Conservation (phyloP, 2,888 invertebrate species). For the Pheosia tremula region DNA sequence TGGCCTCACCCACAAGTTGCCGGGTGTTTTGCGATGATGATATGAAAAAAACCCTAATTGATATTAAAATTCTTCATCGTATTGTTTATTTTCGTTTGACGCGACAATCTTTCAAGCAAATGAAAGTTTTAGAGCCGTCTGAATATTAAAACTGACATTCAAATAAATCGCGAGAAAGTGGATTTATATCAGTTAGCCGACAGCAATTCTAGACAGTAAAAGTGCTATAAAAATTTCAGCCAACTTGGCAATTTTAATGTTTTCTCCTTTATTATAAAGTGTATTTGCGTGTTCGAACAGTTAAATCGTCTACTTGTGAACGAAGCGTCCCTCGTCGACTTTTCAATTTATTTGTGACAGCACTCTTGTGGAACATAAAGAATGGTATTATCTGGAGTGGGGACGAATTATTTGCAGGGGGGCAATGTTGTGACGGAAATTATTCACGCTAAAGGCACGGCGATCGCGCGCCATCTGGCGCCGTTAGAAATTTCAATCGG, state of each 20-base stretch:
- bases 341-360: constrained; percentile 60
- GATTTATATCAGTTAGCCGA: constrained; percentile 6
- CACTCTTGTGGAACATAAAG: constrained; percentile 49
- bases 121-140: not conserved
- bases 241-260: constrained; percentile 21
- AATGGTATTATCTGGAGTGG: constrained; percentile 51
- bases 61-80: not conserved
- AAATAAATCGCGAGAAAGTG: constrained; percentile 4
- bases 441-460: constrained; percentile 56
- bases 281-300: constrained; percentile 46
- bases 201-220: constrained; percentile 7
- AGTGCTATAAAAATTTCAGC: constrained; percentile 13
- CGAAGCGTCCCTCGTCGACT: constrained; percentile 35
- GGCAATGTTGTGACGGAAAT: constrained; percentile 63
- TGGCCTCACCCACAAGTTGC: too few species aligned
- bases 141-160: constrained; percentile 6
- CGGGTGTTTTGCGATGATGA: too few species aligned
- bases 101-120: not conserved
- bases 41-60: too few species aligned
- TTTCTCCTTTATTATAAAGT: constrained; percentile 36
- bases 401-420: constrained; percentile 43
- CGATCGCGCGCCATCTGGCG: constrained; percentile 65
- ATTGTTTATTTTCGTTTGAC: not conserved
- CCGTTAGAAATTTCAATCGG: constrained; percentile 63
- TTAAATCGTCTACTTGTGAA: constrained; percentile 30